phyloP scores from a whole-genome alignment of 2,888 invertebrate species.

The Drosophila hamatofila region DNA sequence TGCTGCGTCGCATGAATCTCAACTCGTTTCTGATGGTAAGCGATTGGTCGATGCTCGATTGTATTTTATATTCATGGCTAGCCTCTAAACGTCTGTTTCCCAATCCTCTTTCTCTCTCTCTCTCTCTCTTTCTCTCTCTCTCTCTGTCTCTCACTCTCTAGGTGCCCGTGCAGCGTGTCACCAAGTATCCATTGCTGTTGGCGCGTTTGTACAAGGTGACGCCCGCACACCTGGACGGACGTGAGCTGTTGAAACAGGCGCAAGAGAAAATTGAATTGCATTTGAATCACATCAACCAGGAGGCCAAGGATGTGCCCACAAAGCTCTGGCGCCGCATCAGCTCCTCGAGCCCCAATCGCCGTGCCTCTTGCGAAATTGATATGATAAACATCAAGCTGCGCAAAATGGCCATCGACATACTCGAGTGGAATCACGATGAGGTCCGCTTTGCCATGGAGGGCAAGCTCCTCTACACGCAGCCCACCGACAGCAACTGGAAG shows the following conservation, averaged over 20 bases:
- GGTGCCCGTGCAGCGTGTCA: slow-evolving; percentile 98
- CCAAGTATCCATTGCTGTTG: slow-evolving; percentile 97
- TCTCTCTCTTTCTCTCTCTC: neutral
- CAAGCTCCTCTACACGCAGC: slow-evolving; percentile 93
- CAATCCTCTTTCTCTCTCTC: neutral
- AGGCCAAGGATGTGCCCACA: slow-evolving; percentile 95
- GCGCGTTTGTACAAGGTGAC: slow-evolving; percentile 96
- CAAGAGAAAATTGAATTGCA: slow-evolving; percentile 97
- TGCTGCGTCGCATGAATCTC: slow-evolving; percentile 96
- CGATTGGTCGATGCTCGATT: neutral
- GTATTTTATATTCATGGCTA: slow-evolving; percentile 30
- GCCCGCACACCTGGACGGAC: slow-evolving; percentile 92
- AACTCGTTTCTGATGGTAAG: slow-evolving; percentile 98
- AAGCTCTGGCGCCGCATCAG: slow-evolving; percentile 96
- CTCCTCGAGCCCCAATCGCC: slow-evolving; percentile 88
- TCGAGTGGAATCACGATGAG: slow-evolving; percentile 98
- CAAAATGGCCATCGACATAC: slow-evolving; percentile 96
- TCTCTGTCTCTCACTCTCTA: slow-evolving; percentile 72
- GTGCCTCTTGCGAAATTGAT: slow-evolving; percentile 93
- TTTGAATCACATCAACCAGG: slow-evolving; percentile 96
- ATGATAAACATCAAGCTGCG: slow-evolving; percentile 95
- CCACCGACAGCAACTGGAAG: slow-evolving; percentile 96
- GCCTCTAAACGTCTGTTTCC: slow-evolving; percentile 20
- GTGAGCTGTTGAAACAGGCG: slow-evolving; percentile 93
- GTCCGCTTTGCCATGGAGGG: slow-evolving; percentile 96